Evolutionary conservation across 2,797 vertebrate species (phyloP), one percentile per base, ranked within the genome.

Genomic region (Coregonus sp.): DNA sequence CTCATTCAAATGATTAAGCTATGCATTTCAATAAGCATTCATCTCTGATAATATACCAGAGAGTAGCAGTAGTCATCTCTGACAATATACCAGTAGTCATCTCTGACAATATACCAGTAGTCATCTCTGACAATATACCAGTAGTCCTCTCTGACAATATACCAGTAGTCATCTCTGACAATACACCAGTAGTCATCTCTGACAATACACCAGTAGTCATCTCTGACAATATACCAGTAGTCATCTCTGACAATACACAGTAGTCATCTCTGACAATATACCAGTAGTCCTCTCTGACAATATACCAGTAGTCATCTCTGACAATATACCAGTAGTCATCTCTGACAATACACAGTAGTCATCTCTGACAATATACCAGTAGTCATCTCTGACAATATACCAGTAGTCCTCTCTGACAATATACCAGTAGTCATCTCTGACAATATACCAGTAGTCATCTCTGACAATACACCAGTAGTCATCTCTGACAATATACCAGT

Each of bases 11-110:
- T 66, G 52, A 47, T 72, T 20, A 65, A 54, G 52, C 82, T 84
- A 82, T 78, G 85, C 79, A 82, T 85, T 82, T 78, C 81, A 85
- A 85, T 86, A 83, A 73, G 76, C 14, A 47, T 50, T 80, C 18
- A 47, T 47, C 59, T 59, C n/a, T 9, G 20, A 59, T 20, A n/a
- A 59, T 59, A 7, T 5, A 59, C 20, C 56, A 59, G 37, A 33
- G 2, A 33, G 31, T 33, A 33, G 31, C 31, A 33, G 31, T 40
- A 40, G 37, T 40, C 37, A 40, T 84, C 79, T 81, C 72, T 70
- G 69, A 76, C 70, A 20, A 16, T 16, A 78, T 25, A 37, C 50
- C 73, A 7, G 56, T 31, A 52, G 33, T 7, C 63, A 80, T 35
- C 52, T 78, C 31, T 77, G 77, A 16, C 29, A 65, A 67, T 59